Conservation (phyloP, 1,140 invertebrate genomes). For the Cotesia glomerata region DNA sequence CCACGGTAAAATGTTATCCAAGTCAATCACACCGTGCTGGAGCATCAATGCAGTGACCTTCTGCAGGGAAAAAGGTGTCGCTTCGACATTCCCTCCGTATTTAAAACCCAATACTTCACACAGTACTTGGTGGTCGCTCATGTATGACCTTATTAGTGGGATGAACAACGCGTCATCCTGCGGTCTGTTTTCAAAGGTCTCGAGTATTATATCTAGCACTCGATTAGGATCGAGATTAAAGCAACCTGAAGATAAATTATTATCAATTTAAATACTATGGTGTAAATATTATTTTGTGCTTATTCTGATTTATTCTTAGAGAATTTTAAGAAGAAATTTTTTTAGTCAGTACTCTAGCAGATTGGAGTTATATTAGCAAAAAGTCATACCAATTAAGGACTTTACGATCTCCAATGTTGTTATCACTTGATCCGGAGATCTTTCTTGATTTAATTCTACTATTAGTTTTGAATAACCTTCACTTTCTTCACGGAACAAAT, state of each 20-base stretch:
- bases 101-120: slow-evolving; percentile 96
- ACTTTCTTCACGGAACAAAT: slow-evolving; percentile 97
- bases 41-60: slow-evolving; percentile 88
- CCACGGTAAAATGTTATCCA: slow-evolving; percentile 92
- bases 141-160: slow-evolving; percentile 82
- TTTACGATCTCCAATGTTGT: slow-evolving; percentile 83
- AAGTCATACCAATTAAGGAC: slow-evolving; percentile 84
- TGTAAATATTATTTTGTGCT: too few relatives aligned
- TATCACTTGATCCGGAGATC: slow-evolving; percentile 69
- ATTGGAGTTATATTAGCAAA: neutral
- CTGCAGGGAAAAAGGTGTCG: slow-evolving; percentile 84
- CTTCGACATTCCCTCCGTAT: slow-evolving; percentile 73
- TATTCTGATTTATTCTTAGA: too few relatives aligned
- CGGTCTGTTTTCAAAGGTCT: slow-evolving; percentile 92
- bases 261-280: too few relatives aligned
- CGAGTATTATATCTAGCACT: slow-evolving; percentile 94
- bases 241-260: slow-evolving; percentile 74
- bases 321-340: too few relatives aligned
- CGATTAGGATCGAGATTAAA: slow-evolving; percentile 99
- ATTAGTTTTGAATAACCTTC: slow-evolving; percentile 99
- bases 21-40: slow-evolving; percentile 82
- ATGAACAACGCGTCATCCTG: slow-evolving; percentile 80
- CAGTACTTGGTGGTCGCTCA: slow-evolving; percentile 82
- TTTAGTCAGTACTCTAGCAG: too few relatives aligned
- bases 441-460: slow-evolving; percentile 92